Conservation (phyloP, 2,113 vertebrate species). For the Columba livia region DNA sequence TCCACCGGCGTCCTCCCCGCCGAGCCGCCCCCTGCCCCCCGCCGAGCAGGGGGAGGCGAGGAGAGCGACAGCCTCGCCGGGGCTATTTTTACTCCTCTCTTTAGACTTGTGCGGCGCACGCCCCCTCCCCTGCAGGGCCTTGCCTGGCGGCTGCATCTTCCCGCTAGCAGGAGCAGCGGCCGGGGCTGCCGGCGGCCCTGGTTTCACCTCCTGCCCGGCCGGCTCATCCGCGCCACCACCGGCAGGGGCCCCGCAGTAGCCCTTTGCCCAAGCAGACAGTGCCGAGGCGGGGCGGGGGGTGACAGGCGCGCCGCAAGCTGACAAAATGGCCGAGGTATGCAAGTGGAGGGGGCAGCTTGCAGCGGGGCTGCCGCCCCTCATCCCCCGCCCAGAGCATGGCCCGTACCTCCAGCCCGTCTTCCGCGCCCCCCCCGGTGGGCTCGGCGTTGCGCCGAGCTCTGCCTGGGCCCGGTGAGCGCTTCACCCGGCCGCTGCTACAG, state of each 20-base stretch:
- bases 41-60: not conserved
- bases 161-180: not conserved
- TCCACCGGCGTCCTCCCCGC: not conserved
- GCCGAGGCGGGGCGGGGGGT: not conserved
- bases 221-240: not conserved
- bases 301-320: not conserved
- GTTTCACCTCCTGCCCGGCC: not conserved
- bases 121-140: slow-evolving; percentile 45
- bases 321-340: slow-evolving; percentile 54
- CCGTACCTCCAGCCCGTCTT: not conserved
- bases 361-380: not conserved
- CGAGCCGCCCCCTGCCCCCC: not conserved
- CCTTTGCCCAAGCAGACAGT: not conserved
- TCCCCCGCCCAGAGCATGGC: not conserved
- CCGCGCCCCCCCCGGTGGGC: not conserved
- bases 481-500: not conserved
- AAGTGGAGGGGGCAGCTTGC: slow-evolving; percentile 1
- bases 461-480: not conserved
- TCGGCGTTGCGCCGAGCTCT: not conserved
- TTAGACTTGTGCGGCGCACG: slow-evolving; percentile 19
- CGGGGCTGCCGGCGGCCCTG: not conserved
- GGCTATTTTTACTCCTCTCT: slow-evolving; percentile 13
- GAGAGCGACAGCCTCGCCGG: not conserved
- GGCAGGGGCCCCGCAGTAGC: not conserved
- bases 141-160: slow-evolving; percentile 13